phyloP scores from a whole-genome alignment of 2,888 invertebrate genomes.

The Zygaena filipendulae region DNA sequence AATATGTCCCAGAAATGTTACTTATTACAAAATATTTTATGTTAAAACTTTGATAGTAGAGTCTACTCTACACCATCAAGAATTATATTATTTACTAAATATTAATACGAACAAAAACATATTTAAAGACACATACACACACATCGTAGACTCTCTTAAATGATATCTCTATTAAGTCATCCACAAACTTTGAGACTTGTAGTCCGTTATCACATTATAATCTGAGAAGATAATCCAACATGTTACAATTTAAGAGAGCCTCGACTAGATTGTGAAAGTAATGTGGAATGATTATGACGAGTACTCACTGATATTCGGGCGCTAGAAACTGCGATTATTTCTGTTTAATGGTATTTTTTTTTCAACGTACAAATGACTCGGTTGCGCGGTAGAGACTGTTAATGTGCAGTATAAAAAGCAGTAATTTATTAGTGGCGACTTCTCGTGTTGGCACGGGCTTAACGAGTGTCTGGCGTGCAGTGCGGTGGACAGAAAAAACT shows the following conservation, averaged over 20 bases:
- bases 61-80: no score
- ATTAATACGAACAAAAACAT: no score
- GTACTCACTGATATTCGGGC: slow-evolving; percentile 64
- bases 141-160: slow-evolving; percentile 23
- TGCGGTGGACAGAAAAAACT: slow-evolving; percentile 73
- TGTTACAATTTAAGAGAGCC: slow-evolving; percentile 37
- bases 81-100: no score
- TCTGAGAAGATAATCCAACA: no score
- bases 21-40: no score
- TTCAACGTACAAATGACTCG: slow-evolving; percentile 64
- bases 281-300: slow-evolving; percentile 34
- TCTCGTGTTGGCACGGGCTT: slow-evolving; percentile 73
- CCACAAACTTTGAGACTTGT: no score
- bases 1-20: no score
- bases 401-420: slow-evolving; percentile 65
- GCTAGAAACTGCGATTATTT: slow-evolving; percentile 55
- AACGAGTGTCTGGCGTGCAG: slow-evolving; percentile 71
- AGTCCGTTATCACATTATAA: no score
- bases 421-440: slow-evolving; percentile 72
- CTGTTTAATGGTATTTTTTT: slow-evolving; percentile 64
- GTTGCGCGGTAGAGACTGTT: slow-evolving; percentile 67
- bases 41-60: no score
- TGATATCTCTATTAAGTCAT: no score
- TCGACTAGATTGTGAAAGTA: slow-evolving; percentile 37
- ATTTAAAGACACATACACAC: slow-evolving; percentile 7